Percentiles rank a stretch among this genome's conserved stretches.
Evolutionary conservation across 2,113 vertebrate species (phyloP).

Genomic region (Notarius lentiginosus): DNA sequence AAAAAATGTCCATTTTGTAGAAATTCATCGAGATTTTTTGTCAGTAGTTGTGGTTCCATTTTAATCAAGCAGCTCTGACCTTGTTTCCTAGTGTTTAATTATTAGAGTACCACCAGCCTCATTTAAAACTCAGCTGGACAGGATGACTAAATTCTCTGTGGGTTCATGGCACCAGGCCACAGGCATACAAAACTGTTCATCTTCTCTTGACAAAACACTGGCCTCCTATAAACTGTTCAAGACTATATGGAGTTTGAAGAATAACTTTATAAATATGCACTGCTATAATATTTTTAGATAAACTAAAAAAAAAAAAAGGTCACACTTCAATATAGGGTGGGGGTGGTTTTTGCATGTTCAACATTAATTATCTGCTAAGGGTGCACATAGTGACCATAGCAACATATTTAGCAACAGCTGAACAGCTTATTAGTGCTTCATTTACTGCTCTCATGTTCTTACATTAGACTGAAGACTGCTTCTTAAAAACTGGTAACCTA

Average conservation of each 20-base stretch:
- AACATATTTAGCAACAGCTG: background rate
- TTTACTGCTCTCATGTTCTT: background rate
- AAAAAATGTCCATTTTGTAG: background rate
- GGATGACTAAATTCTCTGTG: slow-evolving; percentile 31
- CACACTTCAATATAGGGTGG: background rate
- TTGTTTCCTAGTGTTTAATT: slow-evolving; percentile 28
- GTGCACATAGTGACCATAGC: background rate
- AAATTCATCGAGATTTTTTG: background rate
- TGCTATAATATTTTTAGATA: background rate
- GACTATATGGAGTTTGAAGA: background rate
- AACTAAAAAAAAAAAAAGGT: background rate
- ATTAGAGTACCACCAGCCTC: slow-evolving; percentile 34
- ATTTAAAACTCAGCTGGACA: slow-evolving; percentile 46
- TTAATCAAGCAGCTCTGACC: slow-evolving; percentile 3
- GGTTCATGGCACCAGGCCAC: slow-evolving; percentile 11
- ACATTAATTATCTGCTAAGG: background rate
- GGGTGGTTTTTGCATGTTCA: background rate
- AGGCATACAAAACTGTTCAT: background rate
- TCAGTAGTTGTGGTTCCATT: background rate
- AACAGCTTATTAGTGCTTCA: background rate
- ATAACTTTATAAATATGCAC: background rate
- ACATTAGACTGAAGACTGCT: background rate
- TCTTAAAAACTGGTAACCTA: background rate
- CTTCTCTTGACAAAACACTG: slow-evolving; percentile 8
- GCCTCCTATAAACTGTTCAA: background rate